Conservation (phyloP, 2,888 invertebrate species). For the Drosophila planitibia region DNA sequence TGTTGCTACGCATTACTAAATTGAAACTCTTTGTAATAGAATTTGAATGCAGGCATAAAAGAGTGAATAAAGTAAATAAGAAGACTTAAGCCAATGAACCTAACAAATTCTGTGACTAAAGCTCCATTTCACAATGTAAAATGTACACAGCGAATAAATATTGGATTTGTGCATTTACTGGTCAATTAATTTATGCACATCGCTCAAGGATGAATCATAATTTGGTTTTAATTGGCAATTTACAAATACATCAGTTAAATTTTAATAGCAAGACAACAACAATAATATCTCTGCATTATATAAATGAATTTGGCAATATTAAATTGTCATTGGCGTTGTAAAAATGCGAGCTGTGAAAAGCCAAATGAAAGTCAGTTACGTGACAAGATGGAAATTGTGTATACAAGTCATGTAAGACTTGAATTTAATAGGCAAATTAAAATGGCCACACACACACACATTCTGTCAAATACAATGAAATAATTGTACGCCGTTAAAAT, state of each 20-base stretch:
- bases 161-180: background rate
- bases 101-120: background rate
- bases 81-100: background rate
- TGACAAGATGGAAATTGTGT: slow-evolving; percentile 41
- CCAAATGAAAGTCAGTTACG: slow-evolving; percentile 54
- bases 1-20: background rate
- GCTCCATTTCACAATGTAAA: background rate
- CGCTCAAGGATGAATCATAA: slow-evolving; percentile 29
- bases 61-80: background rate
- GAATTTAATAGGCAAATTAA: slow-evolving; percentile 70
- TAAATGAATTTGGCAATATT: slow-evolving; percentile 52
- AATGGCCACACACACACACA: slow-evolving; percentile 37
- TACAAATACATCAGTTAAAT: slow-evolving; percentile 6
- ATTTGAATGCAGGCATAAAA: background rate
- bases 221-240: slow-evolving; percentile 21
- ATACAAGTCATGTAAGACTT: slow-evolving; percentile 19
- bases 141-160: background rate
- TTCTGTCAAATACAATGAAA: slow-evolving; percentile 60
- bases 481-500: slow-evolving; percentile 62
- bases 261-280: slow-evolving; percentile 16
- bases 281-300: slow-evolving; percentile 30
- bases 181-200: slow-evolving; percentile 23
- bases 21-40: background rate
- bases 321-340: slow-evolving; percentile 42
- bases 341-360: slow-evolving; percentile 53